These are phyloP conservation scores for Apis cerana DNA, from an alignment of 1,140 invertebrate species.

Conservation along the genomic window DNA sequence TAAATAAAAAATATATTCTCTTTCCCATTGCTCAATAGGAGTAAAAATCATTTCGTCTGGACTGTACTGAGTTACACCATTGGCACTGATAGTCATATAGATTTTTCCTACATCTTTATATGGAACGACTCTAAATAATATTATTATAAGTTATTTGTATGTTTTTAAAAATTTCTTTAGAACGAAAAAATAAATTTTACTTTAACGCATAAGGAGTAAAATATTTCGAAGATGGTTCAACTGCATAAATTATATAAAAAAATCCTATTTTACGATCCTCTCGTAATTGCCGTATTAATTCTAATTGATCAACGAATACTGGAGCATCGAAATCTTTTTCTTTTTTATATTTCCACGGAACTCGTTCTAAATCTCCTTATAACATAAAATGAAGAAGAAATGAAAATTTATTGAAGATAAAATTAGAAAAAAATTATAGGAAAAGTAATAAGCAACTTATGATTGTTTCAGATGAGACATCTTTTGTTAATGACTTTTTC, in stretches of 20 bases:
- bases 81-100: slow-evolving; percentile 86
- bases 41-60: slow-evolving; percentile 86
- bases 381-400: background rate
- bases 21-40: slow-evolving; percentile 86
- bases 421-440: background rate
- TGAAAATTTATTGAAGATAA: background rate
- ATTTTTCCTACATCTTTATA: slow-evolving; percentile 84
- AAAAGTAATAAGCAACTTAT: background rate
- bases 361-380: background rate
- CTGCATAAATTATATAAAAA: slow-evolving; percentile 86
- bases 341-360: background rate
- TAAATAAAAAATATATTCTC: slow-evolving; percentile 86
- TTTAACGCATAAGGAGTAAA: slow-evolving; percentile 85
- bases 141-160: background rate
- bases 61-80: slow-evolving; percentile 86
- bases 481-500: background rate
- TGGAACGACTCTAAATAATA: slow-evolving; percentile 83
- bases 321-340: slow-evolving; percentile 68
- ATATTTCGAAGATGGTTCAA: slow-evolving; percentile 85
- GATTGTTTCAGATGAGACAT: background rate
- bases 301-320: slow-evolving; percentile 78
- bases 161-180: background rate
- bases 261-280: slow-evolving; percentile 82
- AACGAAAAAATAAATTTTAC: slow-evolving; percentile 17
- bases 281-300: slow-evolving; percentile 82